A percentile compares a stretch with the other conserved stretches of the same genome.
Conservation (phyloP, 2,888 invertebrate genomes). For the Synanthedon vespiformis region DNA sequence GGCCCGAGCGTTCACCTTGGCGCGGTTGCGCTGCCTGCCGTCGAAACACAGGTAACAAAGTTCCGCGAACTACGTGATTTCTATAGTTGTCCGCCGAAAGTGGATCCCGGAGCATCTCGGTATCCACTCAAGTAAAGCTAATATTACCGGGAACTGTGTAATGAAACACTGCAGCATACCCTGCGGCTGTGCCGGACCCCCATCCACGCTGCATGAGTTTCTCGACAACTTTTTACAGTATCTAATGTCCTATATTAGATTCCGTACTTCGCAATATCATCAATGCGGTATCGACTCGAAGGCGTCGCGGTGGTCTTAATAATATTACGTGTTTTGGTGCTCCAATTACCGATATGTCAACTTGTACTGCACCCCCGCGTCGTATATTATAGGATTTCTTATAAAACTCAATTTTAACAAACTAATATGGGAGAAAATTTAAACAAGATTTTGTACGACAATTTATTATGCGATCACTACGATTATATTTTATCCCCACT, state of each 20-base stretch:
- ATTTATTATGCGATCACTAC: not conserved
- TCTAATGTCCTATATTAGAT: conserved; percentile 27
- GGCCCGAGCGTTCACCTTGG: conserved; percentile 70
- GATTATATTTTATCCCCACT: conserved; percentile 1
- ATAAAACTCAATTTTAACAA: not conserved
- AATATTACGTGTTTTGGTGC: conserved; percentile 20
- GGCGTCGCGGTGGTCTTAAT: conserved; percentile 43
- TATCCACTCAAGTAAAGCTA: conserved; percentile 35
- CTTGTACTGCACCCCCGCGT: conserved; percentile 33
- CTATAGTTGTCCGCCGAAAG: conserved; percentile 62
- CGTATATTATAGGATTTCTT: conserved; percentile 16
- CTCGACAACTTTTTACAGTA: conserved; percentile 30
- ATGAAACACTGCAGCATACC: conserved; percentile 41
- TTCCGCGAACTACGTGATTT: conserved; percentile 70
- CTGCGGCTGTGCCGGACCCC: conserved; percentile 18
- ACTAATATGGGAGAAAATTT: not conserved
- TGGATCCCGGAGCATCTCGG: conserved; percentile 43
- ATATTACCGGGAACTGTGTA: conserved; percentile 48
- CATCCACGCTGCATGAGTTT: conserved; percentile 16
- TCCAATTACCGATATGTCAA: conserved; percentile 30
- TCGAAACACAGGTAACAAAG: conserved; percentile 68
- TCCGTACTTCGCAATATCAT: conserved; percentile 15
- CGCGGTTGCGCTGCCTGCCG: conserved; percentile 57
- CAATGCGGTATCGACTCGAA: conserved; percentile 14
- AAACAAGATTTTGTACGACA: not conserved